Evolutionary conservation across 2,113 vertebrate genomes (phyloP), one percentile per base, ranked within the genome.

Genomic region (Micromys minutus): DNA sequence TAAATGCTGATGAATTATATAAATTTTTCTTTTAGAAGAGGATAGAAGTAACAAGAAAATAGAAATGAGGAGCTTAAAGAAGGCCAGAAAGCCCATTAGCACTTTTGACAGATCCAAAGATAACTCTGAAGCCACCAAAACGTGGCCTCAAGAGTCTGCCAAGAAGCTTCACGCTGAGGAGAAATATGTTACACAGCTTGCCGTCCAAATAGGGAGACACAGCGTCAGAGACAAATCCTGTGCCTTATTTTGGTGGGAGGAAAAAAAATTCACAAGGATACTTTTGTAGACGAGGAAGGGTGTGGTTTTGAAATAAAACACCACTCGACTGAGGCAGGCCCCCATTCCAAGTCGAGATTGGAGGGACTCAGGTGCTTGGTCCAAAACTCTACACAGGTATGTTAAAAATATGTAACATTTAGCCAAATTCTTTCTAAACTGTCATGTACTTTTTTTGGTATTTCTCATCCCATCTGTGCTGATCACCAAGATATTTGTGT

Each of bases 181-280:
- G 98, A 98, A 98, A 98, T 98, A 98, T 98, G 98, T 98, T 98
- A 98, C 98, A 97, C 98, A 98, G 98, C 98, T 98, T 98, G 98
- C 97, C 97, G 96, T 98, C 98, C 98, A 98, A 98, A 98, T 98
- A 98, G 97, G 98, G 98, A 98, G 97, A 97, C 95, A 97, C 98
- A 98, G 97, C 98, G 96, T 97, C 97, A 96, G 94, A 97, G 98
- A 97, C 97, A 97, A 97, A 98, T 98, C 98, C 97, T 98, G 98
- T 63, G 97, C 97, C 97, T 98, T 98, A 97, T 98, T 97, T 96
- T 97, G 97, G 96, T 98, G 96, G 91, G 83, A 95, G 91, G 65
- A 77, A 95, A 5, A 94, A 96, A 97, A 95, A 97, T 94, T 52
- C 92, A 79, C 59, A 97, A 96, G 97, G 89, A 95, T 91, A 95